These are phyloP conservation scores for Naso thynnoides DNA, from an alignment of 2,797 vertebrate genomes.

Conservation along the genomic window DNA sequence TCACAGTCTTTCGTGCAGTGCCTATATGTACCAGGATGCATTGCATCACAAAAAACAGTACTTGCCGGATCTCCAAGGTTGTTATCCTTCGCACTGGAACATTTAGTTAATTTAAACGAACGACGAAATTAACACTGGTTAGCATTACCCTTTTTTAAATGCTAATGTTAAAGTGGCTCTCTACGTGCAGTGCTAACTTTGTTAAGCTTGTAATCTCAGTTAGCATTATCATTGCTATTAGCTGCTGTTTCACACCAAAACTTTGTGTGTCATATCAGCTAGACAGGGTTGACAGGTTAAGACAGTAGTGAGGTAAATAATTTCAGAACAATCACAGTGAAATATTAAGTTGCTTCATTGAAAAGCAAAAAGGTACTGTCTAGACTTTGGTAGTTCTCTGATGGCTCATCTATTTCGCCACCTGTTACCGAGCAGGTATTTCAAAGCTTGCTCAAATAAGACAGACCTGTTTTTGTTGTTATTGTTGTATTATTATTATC, in stretches of 20 bases:
- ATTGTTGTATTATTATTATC: no score
- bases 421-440: not conserved
- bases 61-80: no score
- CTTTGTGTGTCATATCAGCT: not conserved
- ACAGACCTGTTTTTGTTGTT: no score
- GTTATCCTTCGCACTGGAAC: no score
- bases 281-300: not conserved
- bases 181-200: not conserved
- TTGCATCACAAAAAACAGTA: no score
- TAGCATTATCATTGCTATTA: not conserved
- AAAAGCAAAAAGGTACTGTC: not conserved
- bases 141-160: not conserved
- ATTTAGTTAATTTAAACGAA: no score
- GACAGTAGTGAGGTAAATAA: not conserved
- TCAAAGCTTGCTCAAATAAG: no score
- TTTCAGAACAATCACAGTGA: not conserved
- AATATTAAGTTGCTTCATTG: not conserved
- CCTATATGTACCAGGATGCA: no score
- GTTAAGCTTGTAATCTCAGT: not conserved
- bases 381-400: not conserved
- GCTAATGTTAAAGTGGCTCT: not conserved
- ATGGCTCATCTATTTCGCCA: not conserved
- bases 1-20: no score
- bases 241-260: no score
- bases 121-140: no score